phyloP scores from a whole-genome alignment of 2,888 invertebrate genomes.

The Dione juno region DNA sequence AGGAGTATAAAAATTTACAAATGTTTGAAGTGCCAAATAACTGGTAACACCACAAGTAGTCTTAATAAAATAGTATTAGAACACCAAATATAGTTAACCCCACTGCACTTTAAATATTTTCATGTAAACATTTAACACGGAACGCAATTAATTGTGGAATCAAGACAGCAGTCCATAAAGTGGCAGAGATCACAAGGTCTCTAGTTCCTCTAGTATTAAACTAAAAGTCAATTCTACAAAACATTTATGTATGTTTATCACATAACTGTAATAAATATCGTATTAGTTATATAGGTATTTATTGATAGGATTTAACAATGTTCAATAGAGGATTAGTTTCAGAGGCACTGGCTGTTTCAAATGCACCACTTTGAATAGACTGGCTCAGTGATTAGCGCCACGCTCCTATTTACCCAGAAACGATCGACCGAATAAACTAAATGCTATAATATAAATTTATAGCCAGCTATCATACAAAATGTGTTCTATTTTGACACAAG shows the following conservation, averaged over 20 bases:
- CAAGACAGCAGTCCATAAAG: no score
- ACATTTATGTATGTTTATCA: neutral
- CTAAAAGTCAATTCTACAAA: neutral
- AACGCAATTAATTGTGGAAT: no score
- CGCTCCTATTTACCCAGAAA: conserved; percentile 34
- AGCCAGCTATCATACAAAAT: neutral
- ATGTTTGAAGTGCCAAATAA: no score
- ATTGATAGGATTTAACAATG: conserved; percentile 20
- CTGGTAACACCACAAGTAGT: no score
- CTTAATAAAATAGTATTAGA: no score
- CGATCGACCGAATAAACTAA: conserved; percentile 20
- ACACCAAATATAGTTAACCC: no score
- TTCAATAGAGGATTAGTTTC: conserved; percentile 33
- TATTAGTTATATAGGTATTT: conserved; percentile 7
- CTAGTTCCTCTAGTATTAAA: no score
- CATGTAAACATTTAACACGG: no score
- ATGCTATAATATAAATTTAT: conserved; percentile 11
- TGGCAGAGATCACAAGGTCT: no score
- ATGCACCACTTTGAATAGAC: conserved; percentile 32
- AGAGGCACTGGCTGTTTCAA: conserved; percentile 30
- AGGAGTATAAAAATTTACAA: no score
- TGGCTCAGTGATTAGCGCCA: conserved; percentile 38
- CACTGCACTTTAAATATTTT: no score
- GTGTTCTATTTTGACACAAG: neutral
- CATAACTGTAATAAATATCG: neutral